Percentiles rank a stretch among this genome's conserved stretches.
Evolutionary conservation across 2,113 vertebrate species (phyloP).

Genomic region (Chaenocephalus aceratus): DNA sequence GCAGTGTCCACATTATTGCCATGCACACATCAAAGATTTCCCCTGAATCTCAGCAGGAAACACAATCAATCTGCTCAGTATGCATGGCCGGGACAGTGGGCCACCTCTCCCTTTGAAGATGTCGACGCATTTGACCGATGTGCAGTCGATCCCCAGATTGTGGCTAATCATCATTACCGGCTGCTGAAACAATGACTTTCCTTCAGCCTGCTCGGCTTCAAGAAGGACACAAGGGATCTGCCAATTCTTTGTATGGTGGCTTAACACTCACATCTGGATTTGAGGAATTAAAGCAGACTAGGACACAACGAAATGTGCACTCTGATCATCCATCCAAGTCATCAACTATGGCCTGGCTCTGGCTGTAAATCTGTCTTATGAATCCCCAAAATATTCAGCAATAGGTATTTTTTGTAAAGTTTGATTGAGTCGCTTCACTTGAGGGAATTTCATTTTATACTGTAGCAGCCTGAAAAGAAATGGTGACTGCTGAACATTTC

Average conservation of each 20-base stretch:
- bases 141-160: conserved; percentile 84
- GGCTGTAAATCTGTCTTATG: no score
- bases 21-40: conserved; percentile 77
- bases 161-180: conserved; percentile 82
- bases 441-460: conserved; percentile 38
- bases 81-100: conserved; percentile 65
- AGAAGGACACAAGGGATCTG: conserved; percentile 81
- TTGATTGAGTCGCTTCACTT: conserved; percentile 19
- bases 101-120: conserved; percentile 78
- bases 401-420: conserved; percentile 18
- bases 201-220: conserved; percentile 79
- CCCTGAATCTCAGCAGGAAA: conserved; percentile 72
- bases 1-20: conserved; percentile 69
- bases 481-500: conserved; percentile 36
- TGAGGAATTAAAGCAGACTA: conserved; percentile 75
- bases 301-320: conserved; percentile 72
- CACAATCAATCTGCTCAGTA: conserved; percentile 79
- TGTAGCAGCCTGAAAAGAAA: conserved; percentile 30
- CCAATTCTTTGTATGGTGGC: conserved; percentile 69
- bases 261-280: conserved; percentile 76
- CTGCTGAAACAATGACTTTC: conserved; percentile 83
- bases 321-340: conserved; percentile 70
- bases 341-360: conserved; percentile 39
- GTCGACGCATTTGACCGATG: conserved; percentile 83
- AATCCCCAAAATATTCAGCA: conserved; percentile 8